Percentiles rank a stretch among this genome's conserved stretches.
These are phyloP conservation scores for Brenthis hecate DNA, from an alignment of 2,888 invertebrate species.

Conservation along the genomic window DNA sequence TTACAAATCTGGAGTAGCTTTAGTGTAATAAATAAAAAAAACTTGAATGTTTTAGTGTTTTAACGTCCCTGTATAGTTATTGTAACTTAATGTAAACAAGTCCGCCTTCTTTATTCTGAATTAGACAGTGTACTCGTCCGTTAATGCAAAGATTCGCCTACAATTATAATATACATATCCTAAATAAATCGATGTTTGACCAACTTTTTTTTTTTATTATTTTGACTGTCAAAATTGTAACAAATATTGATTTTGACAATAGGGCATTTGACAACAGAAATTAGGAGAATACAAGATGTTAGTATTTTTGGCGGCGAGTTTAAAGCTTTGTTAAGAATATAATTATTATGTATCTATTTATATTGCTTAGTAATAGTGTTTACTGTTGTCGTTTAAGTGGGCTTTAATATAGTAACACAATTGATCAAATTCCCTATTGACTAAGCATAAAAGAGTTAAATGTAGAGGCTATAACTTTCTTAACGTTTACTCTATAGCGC, in stretches of 20 bases:
- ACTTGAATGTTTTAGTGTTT: slow-evolving; percentile 31
- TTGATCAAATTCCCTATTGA: slow-evolving; percentile 14
- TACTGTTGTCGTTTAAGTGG: slow-evolving; percentile 2
- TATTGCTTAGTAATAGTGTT: slow-evolving; percentile 11
- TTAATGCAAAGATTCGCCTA: slow-evolving; percentile 27
- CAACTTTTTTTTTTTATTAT: slow-evolving; percentile 28
- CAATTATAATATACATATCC: slow-evolving; percentile 38
- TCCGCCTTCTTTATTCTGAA: slow-evolving; percentile 39
- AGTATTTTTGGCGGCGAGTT: slow-evolving; percentile 2
- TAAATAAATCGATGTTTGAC: slow-evolving; percentile 37
- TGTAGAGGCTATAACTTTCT: slow-evolving; percentile 28
- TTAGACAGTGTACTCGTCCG: slow-evolving; percentile 38
- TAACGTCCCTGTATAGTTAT: slow-evolving; percentile 27
- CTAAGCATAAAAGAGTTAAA: slow-evolving; percentile 1
- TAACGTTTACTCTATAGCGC: slow-evolving; percentile 1
- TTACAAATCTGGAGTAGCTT: slow-evolving; percentile 22
- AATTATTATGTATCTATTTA: slow-evolving; percentile 4
- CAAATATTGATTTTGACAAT: slow-evolving; percentile 12
- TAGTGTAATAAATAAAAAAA: slow-evolving; percentile 26
- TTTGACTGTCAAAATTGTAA: slow-evolving; percentile 24
- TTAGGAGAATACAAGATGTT: not conserved
- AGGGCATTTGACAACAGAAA: slow-evolving; percentile 24
- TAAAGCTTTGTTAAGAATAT: slow-evolving; percentile 6
- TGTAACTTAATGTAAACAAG: slow-evolving; percentile 34
- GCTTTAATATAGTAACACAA: slow-evolving; percentile 11